Evolutionary conservation across 2,113 vertebrate species (phyloP).

Genomic region (Ibidorhyncha struthersii): DNA sequence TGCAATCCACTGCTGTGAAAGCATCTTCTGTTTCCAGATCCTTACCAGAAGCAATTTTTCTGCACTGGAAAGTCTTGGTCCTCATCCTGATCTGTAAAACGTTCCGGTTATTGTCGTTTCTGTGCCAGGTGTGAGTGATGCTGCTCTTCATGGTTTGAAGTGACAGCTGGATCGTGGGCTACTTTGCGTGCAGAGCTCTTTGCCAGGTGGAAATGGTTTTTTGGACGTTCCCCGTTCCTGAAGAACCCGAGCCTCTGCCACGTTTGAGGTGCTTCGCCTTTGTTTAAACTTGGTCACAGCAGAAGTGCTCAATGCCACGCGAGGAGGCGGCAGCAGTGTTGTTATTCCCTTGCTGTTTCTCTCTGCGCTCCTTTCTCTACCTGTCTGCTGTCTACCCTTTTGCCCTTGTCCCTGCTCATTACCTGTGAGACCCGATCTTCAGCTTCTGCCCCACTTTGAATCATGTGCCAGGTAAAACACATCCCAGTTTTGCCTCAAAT

Average conservation of each 20-base stretch:
- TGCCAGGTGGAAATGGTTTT: background rate
- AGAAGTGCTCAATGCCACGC: fast-evolving
- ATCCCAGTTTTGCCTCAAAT: background rate
- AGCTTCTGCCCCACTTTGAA: background rate
- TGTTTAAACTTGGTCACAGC: background rate
- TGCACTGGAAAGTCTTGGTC: background rate
- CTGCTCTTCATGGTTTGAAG: fast-evolving
- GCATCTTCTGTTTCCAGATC: background rate
- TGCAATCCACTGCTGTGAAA: background rate
- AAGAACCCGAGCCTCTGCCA: too few species aligned
- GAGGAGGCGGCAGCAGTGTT: fast-evolving
- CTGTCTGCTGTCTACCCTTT: background rate
- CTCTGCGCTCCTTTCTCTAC: background rate
- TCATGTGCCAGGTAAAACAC: background rate
- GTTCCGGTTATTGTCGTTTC: too few species aligned
- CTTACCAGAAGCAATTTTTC: background rate
- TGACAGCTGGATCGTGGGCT: background rate
- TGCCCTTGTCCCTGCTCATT: background rate
- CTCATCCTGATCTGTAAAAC: background rate
- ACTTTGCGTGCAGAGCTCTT: fast-evolving
- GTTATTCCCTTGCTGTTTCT: background rate
- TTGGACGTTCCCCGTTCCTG: fast-evolving
- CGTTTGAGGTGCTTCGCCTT: background rate
- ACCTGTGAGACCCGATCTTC: background rate
- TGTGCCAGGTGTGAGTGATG: background rate